Base-by-base conservation (phyloP, 1,140 invertebrate species). In the Gonioctena quinquepunctata region DNA sequence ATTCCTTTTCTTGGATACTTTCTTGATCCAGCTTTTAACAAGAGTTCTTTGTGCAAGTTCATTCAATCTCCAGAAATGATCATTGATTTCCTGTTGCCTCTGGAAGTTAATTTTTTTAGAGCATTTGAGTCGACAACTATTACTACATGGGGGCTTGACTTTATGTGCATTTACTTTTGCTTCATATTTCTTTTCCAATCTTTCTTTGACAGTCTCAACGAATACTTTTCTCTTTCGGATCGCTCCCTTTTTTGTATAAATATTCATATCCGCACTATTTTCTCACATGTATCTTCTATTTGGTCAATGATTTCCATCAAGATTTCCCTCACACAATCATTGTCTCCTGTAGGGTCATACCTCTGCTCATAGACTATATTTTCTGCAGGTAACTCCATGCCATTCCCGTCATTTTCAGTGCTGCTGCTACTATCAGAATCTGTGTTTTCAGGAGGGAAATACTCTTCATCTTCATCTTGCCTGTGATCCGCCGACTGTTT, bases 121-220 rank as follows among this genome's bases (percentile, higher is more conserved):
- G 59, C 60, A 69, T 69, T 69, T 62, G 16, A 69, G 57, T 19
- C 60, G 11, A 52, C 67, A 63, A 66, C 28, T 69, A 16, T 49
- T 49, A 69, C 28, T 63, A 22, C 67, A 69, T 22, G 67, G 67
- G 11, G 60, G 60, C 48, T 69, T 69, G n/a, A 69, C 57, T 50
- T 19, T 13, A 27, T 69, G 60, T 25, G 18, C 25, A 49, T n/a
- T 63, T 23, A 26, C 60, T 48, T 69, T 64, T 19, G 62, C 66
- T 59, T 67, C 52, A 19, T 63, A 28, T 27, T 60, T 67, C 8
- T 49, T 26, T 28, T 61, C 56, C 26, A 62, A 22, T 50, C 67
- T 63, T 68, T 50, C 33, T 16, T 18, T 22, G 11, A 64, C n/a
- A 65, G 61, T 16, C 61, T 63, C 61, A 49, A 65, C 49, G 42